Base-by-base conservation (phyloP, 53 echinoderm and acorn worm species). In the Crossaster papposus region DNA sequence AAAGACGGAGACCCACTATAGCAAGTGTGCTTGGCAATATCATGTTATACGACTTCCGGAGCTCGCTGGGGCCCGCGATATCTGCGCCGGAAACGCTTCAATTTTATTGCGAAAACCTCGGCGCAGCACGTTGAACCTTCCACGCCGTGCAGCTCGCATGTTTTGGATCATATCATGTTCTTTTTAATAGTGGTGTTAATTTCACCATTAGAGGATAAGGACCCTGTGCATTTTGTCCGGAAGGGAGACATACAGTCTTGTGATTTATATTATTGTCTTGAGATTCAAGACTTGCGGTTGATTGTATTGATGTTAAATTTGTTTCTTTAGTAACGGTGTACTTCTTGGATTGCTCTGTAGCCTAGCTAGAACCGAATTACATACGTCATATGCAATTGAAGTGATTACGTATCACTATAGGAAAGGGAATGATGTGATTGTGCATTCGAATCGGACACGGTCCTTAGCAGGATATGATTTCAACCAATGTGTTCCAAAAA, bases 11-110 rank as follows among this genome's bases (percentile, higher is more conserved):
- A 44, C 85, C 85, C 85, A 85, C 85, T 85, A n/a, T n/a, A 85
- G 72, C 72, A 33, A 85, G 85, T 85, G 85, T 85, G 72, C 73
- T 72, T 85, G 85, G 85, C 73, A 73, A 72, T 85, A 85, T 85
- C 85, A 85, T 85, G 73, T 85, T 85, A 85, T 85, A 85, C 32
- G 73, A 85, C 85, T 85, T 85, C 85, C 85, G 85, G 85, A 72
- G 85, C 36, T 72, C 51, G 85, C 72, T 30, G 73, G 85, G 44
- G 73, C 72, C 71, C 34, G 31, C 72, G 85, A 85, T 85, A 85
- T 85, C 51, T 72, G 50, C 85, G 85, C 85, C 85, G 85, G 85
- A 85, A 85, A 71, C n/a, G 72, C 85, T 85, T 85, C 85, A 85
- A 72, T 85, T 85, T 85, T 85, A 85, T 85, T 85, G 85, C 85